Percentiles rank a stretch among this genome's conserved stretches.
These are phyloP conservation scores for Lepidotrigona ventralis DNA, from an alignment of 1,140 invertebrate genomes.

Conservation along the genomic window DNA sequence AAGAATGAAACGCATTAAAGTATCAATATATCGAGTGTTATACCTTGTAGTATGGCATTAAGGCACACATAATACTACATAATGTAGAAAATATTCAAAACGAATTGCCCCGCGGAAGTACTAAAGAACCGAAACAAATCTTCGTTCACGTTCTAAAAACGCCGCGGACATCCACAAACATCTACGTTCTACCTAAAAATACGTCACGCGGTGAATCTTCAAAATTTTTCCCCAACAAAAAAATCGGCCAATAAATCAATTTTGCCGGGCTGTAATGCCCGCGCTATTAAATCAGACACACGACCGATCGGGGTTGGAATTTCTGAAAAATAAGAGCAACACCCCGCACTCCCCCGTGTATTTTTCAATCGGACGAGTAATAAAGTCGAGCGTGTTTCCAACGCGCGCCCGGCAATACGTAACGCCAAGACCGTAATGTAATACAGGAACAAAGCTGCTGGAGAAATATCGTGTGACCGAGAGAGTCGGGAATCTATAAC, in stretches of 20 bases:
- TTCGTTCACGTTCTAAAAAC: not conserved
- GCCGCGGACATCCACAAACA: not conserved
- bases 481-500: conserved; percentile 53
- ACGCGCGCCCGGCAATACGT: conserved; percentile 42
- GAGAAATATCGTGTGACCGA: conserved; percentile 64
- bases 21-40: too few species aligned
- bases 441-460: conserved; percentile 63
- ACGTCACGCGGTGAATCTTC: not conserved
- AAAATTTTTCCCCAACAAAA: not conserved
- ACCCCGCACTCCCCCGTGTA: conserved; percentile 25
- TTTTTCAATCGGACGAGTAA: conserved; percentile 54
- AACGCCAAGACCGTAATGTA: conserved; percentile 55
- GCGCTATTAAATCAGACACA: not conserved
- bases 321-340: not conserved
- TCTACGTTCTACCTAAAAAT: not conserved
- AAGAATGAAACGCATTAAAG: too few species aligned
- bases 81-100: not conserved
- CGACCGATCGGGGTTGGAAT: not conserved
- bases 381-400: conserved; percentile 50
- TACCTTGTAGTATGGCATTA: too few species aligned
- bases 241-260: not conserved
- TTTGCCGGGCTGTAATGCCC: not conserved
- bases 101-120: not conserved
- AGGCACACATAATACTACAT: too few species aligned
- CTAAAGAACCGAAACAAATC: not conserved